Conservation (phyloP, 2,888 invertebrate species). For the Philaethria dido region DNA sequence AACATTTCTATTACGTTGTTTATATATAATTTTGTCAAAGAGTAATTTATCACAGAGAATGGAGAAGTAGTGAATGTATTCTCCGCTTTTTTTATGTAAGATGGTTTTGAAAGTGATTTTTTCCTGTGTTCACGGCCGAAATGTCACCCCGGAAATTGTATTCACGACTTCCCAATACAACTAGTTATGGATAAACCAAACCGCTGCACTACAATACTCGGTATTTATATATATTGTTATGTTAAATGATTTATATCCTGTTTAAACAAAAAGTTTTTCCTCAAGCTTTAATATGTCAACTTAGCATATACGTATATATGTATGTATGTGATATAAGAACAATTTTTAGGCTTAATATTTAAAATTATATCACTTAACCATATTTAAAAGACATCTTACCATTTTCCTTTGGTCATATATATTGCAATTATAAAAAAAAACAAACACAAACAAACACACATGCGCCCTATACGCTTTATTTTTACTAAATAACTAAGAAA, state of each 20-base stretch:
- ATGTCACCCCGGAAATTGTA: conserved; percentile 8
- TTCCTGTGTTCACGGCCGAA: neutral
- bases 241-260: neutral
- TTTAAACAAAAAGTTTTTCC: conserved; percentile 1
- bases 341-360: neutral
- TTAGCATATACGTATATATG: neutral
- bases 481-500: conserved; percentile 59
- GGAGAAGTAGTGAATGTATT: neutral
- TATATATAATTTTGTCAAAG: neutral
- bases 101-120: neutral
- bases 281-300: conserved; percentile 7
- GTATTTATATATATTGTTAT: neutral
- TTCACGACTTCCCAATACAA: conserved; percentile 2
- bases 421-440: conserved; percentile 2
- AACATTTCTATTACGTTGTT: conserved; percentile 11
- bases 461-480: conserved; percentile 54
- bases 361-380: conserved; percentile 1
- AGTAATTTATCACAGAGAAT: neutral
- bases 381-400: conserved; percentile 23
- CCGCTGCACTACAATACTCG: neutral
- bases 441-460: conserved; percentile 43
- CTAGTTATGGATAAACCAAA: neutral
- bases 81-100: neutral
- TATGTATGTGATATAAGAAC: neutral
- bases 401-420: conserved; percentile 35